phyloP scores from a whole-genome alignment of 1,140 invertebrate species.

The Mamestra configurata region DNA sequence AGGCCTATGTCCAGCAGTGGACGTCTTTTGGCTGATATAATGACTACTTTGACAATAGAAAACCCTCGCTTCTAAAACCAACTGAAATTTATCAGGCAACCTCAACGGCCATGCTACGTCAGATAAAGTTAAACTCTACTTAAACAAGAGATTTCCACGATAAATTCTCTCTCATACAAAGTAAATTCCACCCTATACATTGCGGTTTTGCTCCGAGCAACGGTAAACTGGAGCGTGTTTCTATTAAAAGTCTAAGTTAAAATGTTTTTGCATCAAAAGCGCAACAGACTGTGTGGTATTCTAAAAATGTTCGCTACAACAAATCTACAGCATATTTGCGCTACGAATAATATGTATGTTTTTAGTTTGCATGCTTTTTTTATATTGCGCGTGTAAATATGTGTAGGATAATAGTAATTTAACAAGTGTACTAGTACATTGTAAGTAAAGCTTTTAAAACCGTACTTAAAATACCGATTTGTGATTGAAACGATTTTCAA shows the following conservation, averaged over 20 bases:
- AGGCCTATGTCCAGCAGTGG: too few relatives aligned
- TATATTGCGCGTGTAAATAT: too few relatives aligned
- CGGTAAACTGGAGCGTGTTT: slow-evolving; percentile 1
- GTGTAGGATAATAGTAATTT: too few relatives aligned
- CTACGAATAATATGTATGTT: not conserved
- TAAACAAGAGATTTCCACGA: not conserved
- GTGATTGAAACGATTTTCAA: too few relatives aligned
- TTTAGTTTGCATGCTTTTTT: not conserved
- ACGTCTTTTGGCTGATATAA: too few relatives aligned
- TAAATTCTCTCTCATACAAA: not conserved
- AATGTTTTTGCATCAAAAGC: slow-evolving; percentile 27
- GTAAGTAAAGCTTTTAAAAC: too few relatives aligned
- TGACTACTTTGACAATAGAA: too few relatives aligned
- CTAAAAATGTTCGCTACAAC: slow-evolving; percentile 12
- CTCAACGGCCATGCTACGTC: not conserved
- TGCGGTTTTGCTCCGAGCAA: not conserved
- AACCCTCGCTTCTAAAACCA: too few relatives aligned
- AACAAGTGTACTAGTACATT: too few relatives aligned
- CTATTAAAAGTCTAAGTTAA: slow-evolving; percentile 32
- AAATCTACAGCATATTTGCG: not conserved
- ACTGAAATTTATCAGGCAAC: too few relatives aligned
- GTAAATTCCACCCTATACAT: slow-evolving; percentile 1
- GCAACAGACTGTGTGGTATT: not conserved
- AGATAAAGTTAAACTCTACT: not conserved
- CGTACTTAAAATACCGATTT: too few relatives aligned